A percentile compares a stretch with the other conserved stretches of the same genome.
Evolutionary conservation across 2,888 invertebrate genomes (phyloP).

Genomic region (Polydrusus pterygomalis): DNA sequence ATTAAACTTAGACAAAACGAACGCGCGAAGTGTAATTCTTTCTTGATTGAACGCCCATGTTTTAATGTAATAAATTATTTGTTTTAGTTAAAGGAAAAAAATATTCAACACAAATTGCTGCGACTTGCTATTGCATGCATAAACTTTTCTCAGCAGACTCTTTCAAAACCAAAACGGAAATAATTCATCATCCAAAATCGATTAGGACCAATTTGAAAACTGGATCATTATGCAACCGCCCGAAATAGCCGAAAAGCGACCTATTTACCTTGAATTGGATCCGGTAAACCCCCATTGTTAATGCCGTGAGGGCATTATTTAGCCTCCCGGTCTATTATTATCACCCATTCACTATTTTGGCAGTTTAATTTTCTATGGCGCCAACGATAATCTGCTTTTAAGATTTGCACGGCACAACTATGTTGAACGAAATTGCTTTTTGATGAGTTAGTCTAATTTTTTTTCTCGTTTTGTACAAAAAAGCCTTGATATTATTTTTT

Average conservation of each 20-base stretch:
- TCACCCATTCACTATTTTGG: constrained; percentile 53
- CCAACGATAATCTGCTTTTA: constrained; percentile 35
- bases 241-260: constrained; percentile 32
- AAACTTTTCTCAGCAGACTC: neutral
- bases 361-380: constrained; percentile 55
- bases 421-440: too few relatives aligned
- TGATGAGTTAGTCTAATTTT: too few relatives aligned
- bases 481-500: too few relatives aligned
- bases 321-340: constrained; percentile 50
- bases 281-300: constrained; percentile 40
- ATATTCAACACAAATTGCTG: too few relatives aligned
- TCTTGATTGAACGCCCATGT: too few relatives aligned
- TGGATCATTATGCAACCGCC: constrained; percentile 11
- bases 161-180: constrained; percentile 12
- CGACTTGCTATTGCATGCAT: neutral
- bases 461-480: too few relatives aligned
- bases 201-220: constrained; percentile 40
- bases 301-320: constrained; percentile 38
- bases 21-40: too few relatives aligned
- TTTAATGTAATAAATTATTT: too few relatives aligned
- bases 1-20: too few relatives aligned
- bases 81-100: too few relatives aligned
- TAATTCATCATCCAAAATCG: constrained; percentile 42
- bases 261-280: constrained; percentile 52
- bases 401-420: constrained; percentile 15